Conservation (phyloP, 2,797 vertebrate genomes). For the Scleropages formosus region DNA sequence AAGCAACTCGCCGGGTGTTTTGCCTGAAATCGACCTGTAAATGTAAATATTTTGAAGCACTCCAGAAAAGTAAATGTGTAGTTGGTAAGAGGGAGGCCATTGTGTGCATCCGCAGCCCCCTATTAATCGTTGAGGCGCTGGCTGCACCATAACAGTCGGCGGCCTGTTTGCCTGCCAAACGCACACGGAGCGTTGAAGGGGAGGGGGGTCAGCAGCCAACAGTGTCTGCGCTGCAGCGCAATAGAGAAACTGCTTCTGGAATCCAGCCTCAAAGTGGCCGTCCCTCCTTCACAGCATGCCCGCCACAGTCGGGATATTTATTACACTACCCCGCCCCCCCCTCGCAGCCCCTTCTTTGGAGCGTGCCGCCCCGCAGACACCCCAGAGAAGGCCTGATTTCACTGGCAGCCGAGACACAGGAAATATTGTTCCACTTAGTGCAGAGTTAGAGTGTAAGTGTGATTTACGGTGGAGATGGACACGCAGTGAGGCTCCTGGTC, state of each 20-base stretch:
- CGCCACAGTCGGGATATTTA: conserved; percentile 54
- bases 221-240: conserved; percentile 12
- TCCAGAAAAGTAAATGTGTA: conserved; percentile 6
- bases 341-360: conserved; percentile 23
- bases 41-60: conserved; percentile 31
- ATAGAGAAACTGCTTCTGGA: conserved; percentile 31
- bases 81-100: conserved; percentile 29
- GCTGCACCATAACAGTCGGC: conserved; percentile 27
- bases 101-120: conserved; percentile 33
- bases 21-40: conserved; percentile 22
- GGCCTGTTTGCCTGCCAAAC: conserved; percentile 26
- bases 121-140: conserved; percentile 33
- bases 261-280: conserved; percentile 61
- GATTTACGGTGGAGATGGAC: conserved; percentile 34
- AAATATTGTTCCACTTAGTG: conserved; percentile 35
- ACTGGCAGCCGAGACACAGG: conserved; percentile 34
- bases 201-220: conserved; percentile 4
- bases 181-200: conserved; percentile 10
- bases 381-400: conserved; percentile 33
- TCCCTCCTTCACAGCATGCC: conserved; percentile 49
- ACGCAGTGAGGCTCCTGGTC: conserved; percentile 24
- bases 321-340: conserved; percentile 45
- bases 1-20: conserved; percentile 12
- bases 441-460: conserved; percentile 27
- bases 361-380: conserved; percentile 9